Conservation (phyloP, 1,140 invertebrate species). For the Drosophila grimshawi region DNA sequence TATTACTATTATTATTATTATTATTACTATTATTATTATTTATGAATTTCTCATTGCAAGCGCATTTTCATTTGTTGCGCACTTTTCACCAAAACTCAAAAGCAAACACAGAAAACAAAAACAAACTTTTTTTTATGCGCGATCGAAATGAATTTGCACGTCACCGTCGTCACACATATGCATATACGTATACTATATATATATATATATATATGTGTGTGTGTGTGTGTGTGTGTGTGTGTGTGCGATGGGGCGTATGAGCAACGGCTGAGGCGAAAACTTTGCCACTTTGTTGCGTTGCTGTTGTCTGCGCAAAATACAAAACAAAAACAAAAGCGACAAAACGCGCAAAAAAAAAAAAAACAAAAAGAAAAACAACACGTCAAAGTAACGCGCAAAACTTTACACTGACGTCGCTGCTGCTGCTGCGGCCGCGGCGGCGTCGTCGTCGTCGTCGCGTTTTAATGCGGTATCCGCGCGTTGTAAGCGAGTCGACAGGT, state of each 20-base stretch:
- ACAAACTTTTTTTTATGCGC: slow-evolving; percentile 40
- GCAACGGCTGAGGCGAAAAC: slow-evolving; percentile 73
- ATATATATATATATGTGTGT: slow-evolving; percentile 31
- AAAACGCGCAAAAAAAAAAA: slow-evolving; percentile 23
- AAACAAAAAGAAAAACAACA: slow-evolving; percentile 21
- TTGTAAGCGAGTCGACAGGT: slow-evolving; percentile 68
- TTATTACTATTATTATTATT: slow-evolving; percentile 9
- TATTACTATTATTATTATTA: not conserved
- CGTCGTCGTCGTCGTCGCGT: slow-evolving; percentile 49
- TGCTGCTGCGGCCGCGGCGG: slow-evolving; percentile 38
- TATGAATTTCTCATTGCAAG: slow-evolving; percentile 25
- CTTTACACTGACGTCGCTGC: slow-evolving; percentile 61
- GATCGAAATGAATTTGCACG: slow-evolving; percentile 45
- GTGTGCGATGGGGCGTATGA: slow-evolving; percentile 73
- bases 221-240: slow-evolving; percentile 23
- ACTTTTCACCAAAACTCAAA: slow-evolving; percentile 51
- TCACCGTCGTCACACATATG: slow-evolving; percentile 38
- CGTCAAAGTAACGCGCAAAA: slow-evolving; percentile 55
- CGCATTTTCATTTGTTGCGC: slow-evolving; percentile 47
- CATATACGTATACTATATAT: slow-evolving; percentile 1
- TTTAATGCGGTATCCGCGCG: slow-evolving; percentile 62
- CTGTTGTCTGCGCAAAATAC: slow-evolving; percentile 50
- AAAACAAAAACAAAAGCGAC: slow-evolving; percentile 33
- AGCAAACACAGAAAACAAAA: slow-evolving; percentile 40
- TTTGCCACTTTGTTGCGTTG: slow-evolving; percentile 70